phyloP scores from a whole-genome alignment of 35 echinoderm and acorn worm genomes.

The Diadema setosum region DNA sequence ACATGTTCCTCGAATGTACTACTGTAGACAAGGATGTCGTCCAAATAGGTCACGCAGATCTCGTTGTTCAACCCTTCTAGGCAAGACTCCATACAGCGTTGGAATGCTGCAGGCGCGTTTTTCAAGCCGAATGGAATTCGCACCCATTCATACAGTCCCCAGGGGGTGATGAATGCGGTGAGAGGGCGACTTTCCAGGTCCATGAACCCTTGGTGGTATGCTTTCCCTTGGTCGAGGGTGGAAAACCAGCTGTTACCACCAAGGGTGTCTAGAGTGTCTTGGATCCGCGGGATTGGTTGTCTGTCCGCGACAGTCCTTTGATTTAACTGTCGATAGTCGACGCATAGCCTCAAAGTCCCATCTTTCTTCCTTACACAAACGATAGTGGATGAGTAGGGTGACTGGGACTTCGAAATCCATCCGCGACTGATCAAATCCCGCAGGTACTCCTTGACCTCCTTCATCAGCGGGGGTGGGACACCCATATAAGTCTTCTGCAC shows the following conservation, averaged over 20 bases:
- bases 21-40: constrained; percentile 62
- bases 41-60: constrained; percentile 54
- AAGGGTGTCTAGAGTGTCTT: constrained; percentile 42
- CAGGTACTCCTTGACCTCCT: constrained; percentile 54
- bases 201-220: constrained; percentile 72
- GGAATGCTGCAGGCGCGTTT: constrained; percentile 68
- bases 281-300: constrained; percentile 48
- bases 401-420: constrained; percentile 58
- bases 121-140: constrained; percentile 70
- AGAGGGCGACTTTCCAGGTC: constrained; percentile 15
- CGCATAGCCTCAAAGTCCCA: constrained; percentile 42
- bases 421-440: constrained; percentile 45
- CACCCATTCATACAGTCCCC: constrained; percentile 62
- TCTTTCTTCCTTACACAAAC: constrained; percentile 72
- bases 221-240: constrained; percentile 43
- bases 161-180: constrained; percentile 53
- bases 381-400: constrained; percentile 49
- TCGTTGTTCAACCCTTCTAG: constrained; percentile 39
- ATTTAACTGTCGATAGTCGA: constrained; percentile 42
- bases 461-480: constrained; percentile 46
- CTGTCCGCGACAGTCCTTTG: constrained; percentile 28
- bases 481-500: constrained; percentile 66
- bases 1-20: constrained; percentile 30
- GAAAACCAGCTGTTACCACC: constrained; percentile 53
- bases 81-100: constrained; percentile 37